These are phyloP conservation scores for Acrobasis consociella DNA, from an alignment of 2,888 invertebrate genomes.

Conservation along the genomic window DNA sequence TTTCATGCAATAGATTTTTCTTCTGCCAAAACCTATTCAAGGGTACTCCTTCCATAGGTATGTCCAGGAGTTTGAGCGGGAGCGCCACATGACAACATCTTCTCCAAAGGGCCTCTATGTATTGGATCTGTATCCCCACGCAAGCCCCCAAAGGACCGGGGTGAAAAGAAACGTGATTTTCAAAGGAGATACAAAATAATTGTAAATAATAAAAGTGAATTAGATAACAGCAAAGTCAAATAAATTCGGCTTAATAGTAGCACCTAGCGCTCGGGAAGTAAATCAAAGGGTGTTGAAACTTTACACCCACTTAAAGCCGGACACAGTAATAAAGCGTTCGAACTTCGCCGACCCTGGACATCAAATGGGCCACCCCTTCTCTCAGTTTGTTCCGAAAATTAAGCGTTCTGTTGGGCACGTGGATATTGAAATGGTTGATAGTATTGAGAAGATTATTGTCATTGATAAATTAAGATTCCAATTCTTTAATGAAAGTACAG, in stretches of 20 bases:
- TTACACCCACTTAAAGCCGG: conserved; percentile 83
- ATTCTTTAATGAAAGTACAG: too few species aligned
- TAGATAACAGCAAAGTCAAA: conserved; percentile 62
- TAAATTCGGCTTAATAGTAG: conserved; percentile 62
- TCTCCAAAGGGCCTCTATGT: too few species aligned
- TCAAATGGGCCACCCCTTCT: conserved; percentile 77
- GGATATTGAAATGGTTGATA: conserved; percentile 32
- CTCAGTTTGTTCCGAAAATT: conserved; percentile 73
- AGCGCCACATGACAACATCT: too few species aligned
- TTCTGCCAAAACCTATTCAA: too few species aligned
- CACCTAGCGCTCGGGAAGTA: conserved; percentile 73
- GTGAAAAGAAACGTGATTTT: too few species aligned
- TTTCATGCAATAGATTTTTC: too few species aligned
- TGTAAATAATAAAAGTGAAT: background rate
- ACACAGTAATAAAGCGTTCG: conserved; percentile 82
- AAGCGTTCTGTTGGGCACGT: conserved; percentile 64
- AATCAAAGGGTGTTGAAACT: conserved; percentile 83
- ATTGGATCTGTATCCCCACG: too few species aligned
- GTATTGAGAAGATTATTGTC: background rate
- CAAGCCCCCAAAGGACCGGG: too few species aligned
- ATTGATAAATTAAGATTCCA: background rate
- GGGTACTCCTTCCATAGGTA: too few species aligned
- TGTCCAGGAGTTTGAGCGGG: too few species aligned
- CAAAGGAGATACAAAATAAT: background rate
- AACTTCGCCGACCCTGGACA: conserved; percentile 79